Percentiles rank a stretch among this genome's conserved stretches.
These are phyloP conservation scores for Syngnathus rostellatus DNA, from an alignment of 2,797 vertebrate genomes.

Conservation along the genomic window DNA sequence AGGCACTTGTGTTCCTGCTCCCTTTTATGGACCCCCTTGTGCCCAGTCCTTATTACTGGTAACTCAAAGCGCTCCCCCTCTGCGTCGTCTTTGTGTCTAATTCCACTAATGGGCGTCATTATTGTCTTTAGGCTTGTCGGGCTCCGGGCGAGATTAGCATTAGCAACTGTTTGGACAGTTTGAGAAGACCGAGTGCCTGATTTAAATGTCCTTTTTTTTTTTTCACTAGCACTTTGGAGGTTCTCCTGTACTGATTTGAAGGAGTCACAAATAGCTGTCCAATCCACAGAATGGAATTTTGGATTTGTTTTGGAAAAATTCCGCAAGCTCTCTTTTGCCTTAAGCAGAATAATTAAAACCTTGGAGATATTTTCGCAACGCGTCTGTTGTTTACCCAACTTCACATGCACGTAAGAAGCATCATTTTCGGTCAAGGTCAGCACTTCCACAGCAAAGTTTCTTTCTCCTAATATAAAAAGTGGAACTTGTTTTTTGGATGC, in stretches of 20 bases:
- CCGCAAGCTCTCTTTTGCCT: neutral
- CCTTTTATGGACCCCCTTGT: too few species aligned
- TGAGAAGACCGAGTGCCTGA: too few species aligned
- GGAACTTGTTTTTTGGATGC: constrained; percentile 3
- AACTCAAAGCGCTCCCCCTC: too few species aligned
- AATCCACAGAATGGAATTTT: neutral
- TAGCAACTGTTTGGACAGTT: too few species aligned
- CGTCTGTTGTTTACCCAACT: neutral
- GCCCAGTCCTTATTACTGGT: too few species aligned
- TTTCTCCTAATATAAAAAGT: neutral
- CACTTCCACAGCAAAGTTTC: neutral
- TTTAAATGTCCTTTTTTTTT: too few species aligned
- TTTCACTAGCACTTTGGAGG: too few species aligned
- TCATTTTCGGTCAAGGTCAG: neutral
- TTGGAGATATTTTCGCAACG: neutral
- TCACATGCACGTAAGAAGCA: neutral
- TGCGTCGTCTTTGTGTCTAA: too few species aligned
- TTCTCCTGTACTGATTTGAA: neutral
- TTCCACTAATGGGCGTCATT: too few species aligned
- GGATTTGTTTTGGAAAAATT: neutral
- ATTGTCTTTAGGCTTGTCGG: too few species aligned
- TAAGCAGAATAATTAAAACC: neutral
- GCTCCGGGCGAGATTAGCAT: too few species aligned
- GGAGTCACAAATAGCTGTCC: neutral
- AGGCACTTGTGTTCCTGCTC: too few species aligned